Conservation (phyloP, 2,888 invertebrate genomes). For the Stegophylla sp. region DNA sequence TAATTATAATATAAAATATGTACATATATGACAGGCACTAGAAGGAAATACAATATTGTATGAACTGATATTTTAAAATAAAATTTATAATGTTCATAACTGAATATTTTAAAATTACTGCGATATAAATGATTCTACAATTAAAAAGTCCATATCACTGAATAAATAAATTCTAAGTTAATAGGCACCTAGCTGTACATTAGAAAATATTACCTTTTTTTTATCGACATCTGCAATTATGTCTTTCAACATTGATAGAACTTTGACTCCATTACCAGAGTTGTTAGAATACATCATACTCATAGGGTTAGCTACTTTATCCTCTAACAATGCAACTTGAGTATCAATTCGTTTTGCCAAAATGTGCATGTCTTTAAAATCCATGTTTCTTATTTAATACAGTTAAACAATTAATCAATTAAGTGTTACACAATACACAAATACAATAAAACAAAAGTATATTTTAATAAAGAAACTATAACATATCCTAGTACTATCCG, state of each 20-base stretch:
- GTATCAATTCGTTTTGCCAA: slow-evolving; percentile 40
- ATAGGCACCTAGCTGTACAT: not conserved
- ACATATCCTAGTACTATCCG: no score
- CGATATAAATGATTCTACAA: no score
- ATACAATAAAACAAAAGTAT: no score
- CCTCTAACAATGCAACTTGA: slow-evolving; percentile 32
- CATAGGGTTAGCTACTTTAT: slow-evolving; percentile 44
- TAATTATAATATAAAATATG: no score
- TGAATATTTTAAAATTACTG: no score
- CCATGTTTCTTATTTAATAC: slow-evolving; percentile 17
- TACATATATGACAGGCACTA: no score
- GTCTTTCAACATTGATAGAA: slow-evolving; percentile 34
- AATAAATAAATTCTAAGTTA: not conserved
- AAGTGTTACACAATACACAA: no score
- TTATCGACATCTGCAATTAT: slow-evolving; percentile 1
- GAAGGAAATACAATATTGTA: no score
- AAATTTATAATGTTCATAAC: no score
- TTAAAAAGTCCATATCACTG: not conserved
- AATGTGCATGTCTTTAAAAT: slow-evolving; percentile 42
- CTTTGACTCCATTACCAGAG: slow-evolving; percentile 39
- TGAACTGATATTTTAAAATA: no score
- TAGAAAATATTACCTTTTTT: slow-evolving; percentile 27
- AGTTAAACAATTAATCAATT: not conserved
- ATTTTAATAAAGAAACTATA: no score
- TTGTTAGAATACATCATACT: slow-evolving; percentile 40